Evolutionary conservation across 2,113 vertebrate species (phyloP), one percentile per base, ranked within the genome.

Genomic region (Alosa alosa): DNA sequence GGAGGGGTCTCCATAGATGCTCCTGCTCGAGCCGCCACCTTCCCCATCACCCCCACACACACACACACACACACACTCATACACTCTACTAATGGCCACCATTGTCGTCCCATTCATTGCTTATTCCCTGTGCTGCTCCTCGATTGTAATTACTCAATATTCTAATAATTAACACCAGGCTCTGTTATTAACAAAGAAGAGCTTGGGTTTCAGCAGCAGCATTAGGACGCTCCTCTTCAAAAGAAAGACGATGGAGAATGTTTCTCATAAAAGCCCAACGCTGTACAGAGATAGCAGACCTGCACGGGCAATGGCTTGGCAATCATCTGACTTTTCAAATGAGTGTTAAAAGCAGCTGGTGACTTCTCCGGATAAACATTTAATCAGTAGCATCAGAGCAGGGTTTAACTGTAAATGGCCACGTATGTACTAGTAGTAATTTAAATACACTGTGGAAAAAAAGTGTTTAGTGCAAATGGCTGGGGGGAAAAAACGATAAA

Each of bases 81-180:
- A 7, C 25, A 5, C 85, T 85, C 45, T 36, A 10, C 85, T 87
- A 90, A 84, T 85, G 83, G 83, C 86, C 83, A 84, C 83, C 39
- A 86, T 87, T 87, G 88, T 89, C 55, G 88, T 39, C 31, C 13
- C 84, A 87, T 86, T 90, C 81, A 22, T 46, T 84, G 41, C 44
- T 72, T 45, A 13, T 84, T 81, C 86, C 87, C 88, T n/a, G n/a
- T 64, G 90, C 84, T 82, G 72, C 41, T 52, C 60, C 82, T 44
- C 52, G 25, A 86, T 88, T 72, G 60, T 85, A 88, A 90, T 90
- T 85, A 88, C 86, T 82, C 82, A 36, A 47, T 83, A 82, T 84
- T 86, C 84, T 85, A 82, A 86, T 88, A 86, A 87, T 81, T 50
- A 85, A 82, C 83, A 88, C 84, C 87, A 86, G 86, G 87, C 86